phyloP scores from a whole-genome alignment of 2,113 vertebrate species.

The Vulpes lagopus region DNA sequence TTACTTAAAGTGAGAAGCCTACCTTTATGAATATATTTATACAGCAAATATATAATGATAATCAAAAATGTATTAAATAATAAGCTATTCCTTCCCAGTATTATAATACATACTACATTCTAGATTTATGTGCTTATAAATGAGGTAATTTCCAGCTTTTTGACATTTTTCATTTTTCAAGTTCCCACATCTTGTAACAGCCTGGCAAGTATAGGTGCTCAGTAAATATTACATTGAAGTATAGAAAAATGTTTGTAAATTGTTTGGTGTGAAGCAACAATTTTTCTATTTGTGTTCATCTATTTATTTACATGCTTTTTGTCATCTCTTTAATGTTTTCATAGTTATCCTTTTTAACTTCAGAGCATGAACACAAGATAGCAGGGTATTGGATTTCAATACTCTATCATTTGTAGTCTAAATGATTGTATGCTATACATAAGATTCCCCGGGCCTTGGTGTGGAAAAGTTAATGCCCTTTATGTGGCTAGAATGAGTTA shows the following conservation, averaged over 20 bases:
- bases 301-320: background rate
- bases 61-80: background rate
- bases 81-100: background rate
- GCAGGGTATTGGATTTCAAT: background rate
- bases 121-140: conserved; percentile 13
- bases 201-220: background rate
- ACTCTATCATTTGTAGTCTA: background rate
- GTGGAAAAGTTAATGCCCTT: conserved; percentile 78
- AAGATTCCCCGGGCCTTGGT: conserved; percentile 63
- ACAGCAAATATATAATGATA: background rate
- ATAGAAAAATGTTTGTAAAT: background rate
- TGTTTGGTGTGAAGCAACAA: background rate
- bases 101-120: background rate
- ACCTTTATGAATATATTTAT: background rate
- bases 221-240: background rate
- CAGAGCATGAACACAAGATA: background rate
- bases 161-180: background rate
- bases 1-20: background rate
- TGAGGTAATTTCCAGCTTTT: background rate
- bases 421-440: background rate
- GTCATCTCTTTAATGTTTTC: background rate
- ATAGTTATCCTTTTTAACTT: conserved; percentile 14
- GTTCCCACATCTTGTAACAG: background rate
- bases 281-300: background rate
- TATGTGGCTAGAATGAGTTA: conserved; percentile 81